Evolutionary conservation across 2,113 vertebrate genomes (phyloP).

Genomic region (Caretta caretta): DNA sequence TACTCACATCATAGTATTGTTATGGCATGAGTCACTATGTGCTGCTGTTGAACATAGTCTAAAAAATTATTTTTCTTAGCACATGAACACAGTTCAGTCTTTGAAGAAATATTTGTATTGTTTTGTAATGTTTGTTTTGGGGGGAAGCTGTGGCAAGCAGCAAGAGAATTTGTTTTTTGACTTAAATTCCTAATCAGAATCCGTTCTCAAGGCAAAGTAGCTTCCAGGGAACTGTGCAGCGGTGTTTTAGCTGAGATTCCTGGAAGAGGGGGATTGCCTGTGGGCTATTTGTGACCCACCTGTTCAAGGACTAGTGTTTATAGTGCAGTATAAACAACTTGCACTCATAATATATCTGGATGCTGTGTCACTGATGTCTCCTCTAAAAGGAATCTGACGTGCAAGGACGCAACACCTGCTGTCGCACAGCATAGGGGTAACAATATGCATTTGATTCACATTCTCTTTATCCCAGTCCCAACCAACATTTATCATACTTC

Average conservation of each 20-base stretch:
- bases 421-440: constrained; percentile 23
- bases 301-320: background rate
- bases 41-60: background rate
- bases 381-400: constrained; percentile 35
- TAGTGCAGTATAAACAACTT: constrained; percentile 6
- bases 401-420: constrained; percentile 51
- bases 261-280: background rate
- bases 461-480: constrained; percentile 32
- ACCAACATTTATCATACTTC: background rate
- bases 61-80: background rate
- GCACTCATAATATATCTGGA: background rate
- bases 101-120: background rate
- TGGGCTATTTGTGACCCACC: background rate
- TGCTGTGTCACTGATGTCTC: background rate
- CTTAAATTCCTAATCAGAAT: background rate
- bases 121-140: background rate
- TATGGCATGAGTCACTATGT: background rate
- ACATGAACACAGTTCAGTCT: background rate
- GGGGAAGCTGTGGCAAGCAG: accelerated
- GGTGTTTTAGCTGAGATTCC: background rate
- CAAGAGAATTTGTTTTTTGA: background rate
- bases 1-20: background rate
- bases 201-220: background rate
- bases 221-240: background rate
- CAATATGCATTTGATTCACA: constrained; percentile 40